Evolutionary conservation across 2,888 invertebrate species (phyloP), one percentile per base, ranked within the genome.

Genomic region (Chloroclystis v-ata): DNA sequence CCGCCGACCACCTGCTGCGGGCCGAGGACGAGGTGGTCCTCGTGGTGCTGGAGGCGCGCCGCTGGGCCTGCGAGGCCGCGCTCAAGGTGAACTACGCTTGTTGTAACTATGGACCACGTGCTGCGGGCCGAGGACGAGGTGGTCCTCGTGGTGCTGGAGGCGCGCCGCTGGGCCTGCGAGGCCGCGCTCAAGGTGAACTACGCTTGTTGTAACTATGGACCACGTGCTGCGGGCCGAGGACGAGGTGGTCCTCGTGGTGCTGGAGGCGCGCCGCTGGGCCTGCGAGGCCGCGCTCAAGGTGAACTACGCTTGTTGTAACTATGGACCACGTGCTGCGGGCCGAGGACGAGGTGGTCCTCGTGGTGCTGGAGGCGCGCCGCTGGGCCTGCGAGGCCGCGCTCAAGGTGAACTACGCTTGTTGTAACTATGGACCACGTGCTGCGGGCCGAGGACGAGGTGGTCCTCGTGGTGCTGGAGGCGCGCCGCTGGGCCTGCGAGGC

Each of bases 111-210:
- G 89, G 85, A 91, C 52, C 89, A 90, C 57, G 90, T 91, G 37
- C 77, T 93, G 43, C 91, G 91, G 58, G 77, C 90, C 1, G 98
- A 98, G 75, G 88, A 90, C 0, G 90, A 93, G 0, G 91, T 92
- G 28, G 78, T 85, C 25, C 90, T n/a, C n/a, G n/a, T n/a, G n/a
- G n/a, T n/a, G n/a, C n/a, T n/a, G n/a, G n/a, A n/a, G n/a, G n/a
- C n/a, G n/a, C n/a, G 47, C 74, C 96, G 45, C 75, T 82, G 14
- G 91, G 92, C 14, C n/a, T 92, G 94, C 7, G 92, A 94, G 64
- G 75, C 82, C 38, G 77, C 89, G 1, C 83, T 90, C 24, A 91
- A 91, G 56, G 89, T 92, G 28, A 90, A 94, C 65, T 94, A 89
- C 79, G 72, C 74, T 1, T 91, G 90, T 6, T 97, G 97, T 67